Evolutionary conservation across 2,888 invertebrate species (phyloP), one percentile per base, ranked within the genome.

Genomic region (Idaea biselata): DNA sequence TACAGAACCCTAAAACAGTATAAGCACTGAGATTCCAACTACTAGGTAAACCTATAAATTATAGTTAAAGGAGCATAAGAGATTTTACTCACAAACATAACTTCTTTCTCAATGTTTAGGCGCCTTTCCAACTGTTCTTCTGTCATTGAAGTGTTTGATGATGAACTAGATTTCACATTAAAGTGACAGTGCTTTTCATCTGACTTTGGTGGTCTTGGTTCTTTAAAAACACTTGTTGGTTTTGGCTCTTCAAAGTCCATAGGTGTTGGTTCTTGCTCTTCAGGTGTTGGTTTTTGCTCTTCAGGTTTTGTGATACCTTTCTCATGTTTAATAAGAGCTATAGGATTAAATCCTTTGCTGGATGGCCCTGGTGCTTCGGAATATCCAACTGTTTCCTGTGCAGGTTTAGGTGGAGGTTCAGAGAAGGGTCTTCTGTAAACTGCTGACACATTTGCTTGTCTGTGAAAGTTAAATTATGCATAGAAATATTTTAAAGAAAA

Each of bases 361-460:
- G 81, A 80, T 56, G 82, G 69, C 14, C 74, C 78, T 63, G 78
- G 65, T 60, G 61, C 61, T 54, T 72, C 68, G 58, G 59, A 17
- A 17, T 7, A 14, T 16, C 7, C 55, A 7, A 1, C 18, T 56
- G 6, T 17, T 18, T 54, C 62, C 14, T 61, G 58, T 57, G 32
- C 44, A 14, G 55, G 55, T 33, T 16, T 11, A 31, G 57, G 32
- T 60, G 66, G 18, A 55, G 18, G 68, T 56, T 78, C 73, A 61
- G 79, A 66, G 56, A 78, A 68, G 58, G 82, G 73, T 60, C 76
- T 75, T 60, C 88, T 91, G 86, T 84, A 94, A 67, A 94, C 93
- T 60, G 93, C 84, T 72, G 95, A 94, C 6, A 96, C 94, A 88
- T 96, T 96, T 0, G 96, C 96, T 89, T 96, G 96, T 16, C 94